A percentile compares a stretch with the other conserved stretches of the same genome.
These are phyloP conservation scores for Neodiprion virginianus DNA, from an alignment of 1,140 invertebrate genomes.

Conservation along the genomic window DNA sequence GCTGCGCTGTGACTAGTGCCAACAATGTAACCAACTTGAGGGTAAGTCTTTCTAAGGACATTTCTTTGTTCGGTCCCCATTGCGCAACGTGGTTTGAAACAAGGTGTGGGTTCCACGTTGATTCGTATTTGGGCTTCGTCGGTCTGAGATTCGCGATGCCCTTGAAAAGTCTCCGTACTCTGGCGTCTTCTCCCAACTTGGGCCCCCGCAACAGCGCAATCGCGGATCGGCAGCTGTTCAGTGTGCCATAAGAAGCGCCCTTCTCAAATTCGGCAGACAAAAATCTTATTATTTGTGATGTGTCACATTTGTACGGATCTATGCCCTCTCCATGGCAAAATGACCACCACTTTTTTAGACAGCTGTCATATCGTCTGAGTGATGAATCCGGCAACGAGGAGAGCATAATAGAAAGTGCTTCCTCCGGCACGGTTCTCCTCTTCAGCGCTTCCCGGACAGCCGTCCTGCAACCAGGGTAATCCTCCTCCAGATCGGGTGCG, in stretches of 20 bases:
- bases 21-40: constrained; percentile 15
- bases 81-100: not conserved
- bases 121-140: constrained; percentile 19
- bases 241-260: constrained; percentile 14
- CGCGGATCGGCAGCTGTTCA: constrained; percentile 8
- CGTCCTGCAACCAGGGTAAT: not conserved
- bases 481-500: not conserved
- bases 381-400: too few species aligned
- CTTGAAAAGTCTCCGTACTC: constrained; percentile 13
- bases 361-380: too few species aligned
- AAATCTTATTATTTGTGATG: too few species aligned
- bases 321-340: too few species aligned
- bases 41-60: constrained; percentile 18
- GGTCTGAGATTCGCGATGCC: constrained; percentile 16
- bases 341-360: too few species aligned
- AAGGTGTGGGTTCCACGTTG: constrained; percentile 2
- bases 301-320: too few species aligned
- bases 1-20: constrained; percentile 4
- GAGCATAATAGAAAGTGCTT: not conserved
- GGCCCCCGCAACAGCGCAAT: constrained; percentile 11
- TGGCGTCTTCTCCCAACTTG: constrained; percentile 3
- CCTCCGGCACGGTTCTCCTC: not conserved
- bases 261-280: not conserved
- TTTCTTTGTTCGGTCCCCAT: not conserved
- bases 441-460: not conserved